Percentiles rank a stretch among this genome's conserved stretches.
Evolutionary conservation across 2,113 vertebrate species (phyloP).

Genomic region (Tychaedon coryphoeus): DNA sequence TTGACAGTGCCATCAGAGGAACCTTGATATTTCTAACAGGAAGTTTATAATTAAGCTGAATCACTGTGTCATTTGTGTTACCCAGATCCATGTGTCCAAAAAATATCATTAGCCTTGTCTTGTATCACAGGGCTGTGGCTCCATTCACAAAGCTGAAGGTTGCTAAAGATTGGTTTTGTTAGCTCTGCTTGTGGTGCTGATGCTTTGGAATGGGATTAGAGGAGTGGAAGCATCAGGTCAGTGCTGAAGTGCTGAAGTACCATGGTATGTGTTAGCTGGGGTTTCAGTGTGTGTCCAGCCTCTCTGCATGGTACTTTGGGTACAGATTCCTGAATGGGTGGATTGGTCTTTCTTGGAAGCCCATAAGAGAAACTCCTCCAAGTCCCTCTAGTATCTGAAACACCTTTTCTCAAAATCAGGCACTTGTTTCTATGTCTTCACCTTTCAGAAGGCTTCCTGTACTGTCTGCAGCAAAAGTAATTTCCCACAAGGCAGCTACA

Average conservation of each 20-base stretch:
- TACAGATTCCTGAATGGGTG: not conserved
- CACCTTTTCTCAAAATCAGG: not conserved
- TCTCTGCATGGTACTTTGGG: not conserved
- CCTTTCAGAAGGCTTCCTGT: not conserved
- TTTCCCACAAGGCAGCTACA: not conserved
- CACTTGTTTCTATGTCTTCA: not conserved
- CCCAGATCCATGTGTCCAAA: not conserved
- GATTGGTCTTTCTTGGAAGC: not conserved
- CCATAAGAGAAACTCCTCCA: not conserved
- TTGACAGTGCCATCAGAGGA: not conserved
- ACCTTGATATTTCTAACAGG: slow-evolving; percentile 4
- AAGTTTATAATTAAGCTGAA: slow-evolving; percentile 3
- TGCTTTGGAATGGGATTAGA: not conserved
- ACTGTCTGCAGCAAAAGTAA: not conserved
- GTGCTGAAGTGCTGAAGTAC: not conserved
- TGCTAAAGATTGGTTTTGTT: not conserved
- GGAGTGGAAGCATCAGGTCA: not conserved
- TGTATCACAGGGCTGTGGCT: not conserved
- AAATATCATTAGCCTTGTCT: not conserved
- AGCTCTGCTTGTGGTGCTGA: not conserved
- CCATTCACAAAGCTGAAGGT: not conserved
- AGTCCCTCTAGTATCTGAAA: not conserved
- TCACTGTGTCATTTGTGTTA: not conserved
- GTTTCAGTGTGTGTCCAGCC: not conserved
- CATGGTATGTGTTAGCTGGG: not conserved